These are phyloP conservation scores for Chrysemys picta DNA, from an alignment of 2,113 vertebrate genomes.

Conservation along the genomic window DNA sequence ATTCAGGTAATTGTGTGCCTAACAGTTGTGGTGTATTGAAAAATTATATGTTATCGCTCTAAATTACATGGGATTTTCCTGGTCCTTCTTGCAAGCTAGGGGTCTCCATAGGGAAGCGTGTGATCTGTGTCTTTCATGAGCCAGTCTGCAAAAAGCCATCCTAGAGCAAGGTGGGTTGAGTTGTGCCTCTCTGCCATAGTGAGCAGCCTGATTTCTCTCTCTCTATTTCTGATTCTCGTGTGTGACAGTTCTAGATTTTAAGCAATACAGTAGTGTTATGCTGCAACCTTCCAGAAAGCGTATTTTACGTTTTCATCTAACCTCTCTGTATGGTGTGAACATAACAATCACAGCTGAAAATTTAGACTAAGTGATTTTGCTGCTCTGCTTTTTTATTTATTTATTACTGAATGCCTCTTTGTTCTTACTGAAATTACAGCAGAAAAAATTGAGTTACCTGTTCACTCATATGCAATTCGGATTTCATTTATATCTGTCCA, in stretches of 20 bases:
- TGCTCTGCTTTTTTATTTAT: background rate
- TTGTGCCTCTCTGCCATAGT: background rate
- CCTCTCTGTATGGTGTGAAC: background rate
- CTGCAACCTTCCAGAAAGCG: background rate
- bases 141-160: background rate
- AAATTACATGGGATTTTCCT: background rate
- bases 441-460: background rate
- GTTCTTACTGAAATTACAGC: background rate
- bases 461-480: background rate
- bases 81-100: background rate
- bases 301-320: background rate
- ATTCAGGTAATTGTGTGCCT: background rate
- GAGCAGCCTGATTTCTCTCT: no score
- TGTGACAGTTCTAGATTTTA: background rate
- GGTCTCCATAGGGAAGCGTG: background rate
- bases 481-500: background rate
- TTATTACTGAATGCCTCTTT: background rate
- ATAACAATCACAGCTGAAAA: background rate
- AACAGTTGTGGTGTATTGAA: background rate
- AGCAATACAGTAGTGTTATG: background rate
- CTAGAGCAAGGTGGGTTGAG: background rate
- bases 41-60: background rate
- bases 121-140: background rate
- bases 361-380: background rate
- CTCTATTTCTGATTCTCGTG: background rate